Conservation (phyloP, 2,113 vertebrate species). For the Deroptyus accipitrinus region DNA sequence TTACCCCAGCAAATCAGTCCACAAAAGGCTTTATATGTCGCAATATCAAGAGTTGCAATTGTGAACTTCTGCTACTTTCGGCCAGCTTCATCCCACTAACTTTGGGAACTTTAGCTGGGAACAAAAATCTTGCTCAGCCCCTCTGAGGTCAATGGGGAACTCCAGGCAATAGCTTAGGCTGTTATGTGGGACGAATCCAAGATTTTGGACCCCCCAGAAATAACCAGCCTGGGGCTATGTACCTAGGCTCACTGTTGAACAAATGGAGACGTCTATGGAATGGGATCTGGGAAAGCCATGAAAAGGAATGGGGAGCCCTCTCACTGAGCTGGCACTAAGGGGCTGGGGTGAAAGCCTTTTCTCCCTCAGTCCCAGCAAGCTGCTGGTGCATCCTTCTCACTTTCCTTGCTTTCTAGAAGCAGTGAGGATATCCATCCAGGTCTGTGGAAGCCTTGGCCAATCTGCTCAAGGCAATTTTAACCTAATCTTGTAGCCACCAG, state of each 20-base stretch:
- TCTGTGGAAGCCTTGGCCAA: neutral
- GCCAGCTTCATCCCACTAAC: neutral
- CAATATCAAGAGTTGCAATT: neutral
- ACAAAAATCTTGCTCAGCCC: neutral
- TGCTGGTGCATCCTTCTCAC: neutral
- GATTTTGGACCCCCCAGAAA: neutral
- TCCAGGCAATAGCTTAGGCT: neutral
- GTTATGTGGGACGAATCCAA: neutral
- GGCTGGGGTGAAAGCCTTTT: neutral
- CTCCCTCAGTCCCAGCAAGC: neutral
- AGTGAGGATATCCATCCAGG: neutral
- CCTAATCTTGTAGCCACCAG: neutral
- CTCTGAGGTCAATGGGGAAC: neutral
- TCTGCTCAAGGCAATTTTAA: neutral
- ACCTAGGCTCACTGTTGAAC: neutral
- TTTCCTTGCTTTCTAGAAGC: neutral
- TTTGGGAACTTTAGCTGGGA: neutral
- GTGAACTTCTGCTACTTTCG: neutral
- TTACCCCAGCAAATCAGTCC: slow-evolving; percentile 6
- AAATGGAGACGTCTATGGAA: neutral
- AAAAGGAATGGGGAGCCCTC: neutral
- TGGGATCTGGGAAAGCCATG: neutral
- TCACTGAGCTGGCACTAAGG: neutral
- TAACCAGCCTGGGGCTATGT: neutral
- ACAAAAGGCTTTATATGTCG: slow-evolving; percentile 35